Evolutionary conservation across 2,113 vertebrate species (phyloP).

Genomic region (Amblyornis subalaris): DNA sequence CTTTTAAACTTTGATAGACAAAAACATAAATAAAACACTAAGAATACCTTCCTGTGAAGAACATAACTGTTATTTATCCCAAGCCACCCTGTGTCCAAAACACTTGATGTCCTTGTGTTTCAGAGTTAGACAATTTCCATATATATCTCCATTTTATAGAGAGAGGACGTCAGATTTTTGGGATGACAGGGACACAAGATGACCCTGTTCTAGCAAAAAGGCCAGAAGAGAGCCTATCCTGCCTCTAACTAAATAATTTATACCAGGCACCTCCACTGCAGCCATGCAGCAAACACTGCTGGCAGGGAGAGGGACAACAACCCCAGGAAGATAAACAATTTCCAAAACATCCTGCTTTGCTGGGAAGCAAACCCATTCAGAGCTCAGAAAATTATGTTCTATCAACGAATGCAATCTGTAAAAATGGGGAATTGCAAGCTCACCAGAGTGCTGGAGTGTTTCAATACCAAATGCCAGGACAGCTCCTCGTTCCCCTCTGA

Average conservation of each 20-base stretch:
- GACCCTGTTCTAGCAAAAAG: not conserved
- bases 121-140: not conserved
- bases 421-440: not conserved
- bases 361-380: not conserved
- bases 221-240: not conserved
- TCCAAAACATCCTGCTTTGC: not conserved
- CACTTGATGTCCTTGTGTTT: not conserved
- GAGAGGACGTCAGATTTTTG: not conserved
- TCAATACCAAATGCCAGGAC: not conserved
- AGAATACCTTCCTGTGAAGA: not conserved
- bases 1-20: not conserved
- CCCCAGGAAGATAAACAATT: not conserved
- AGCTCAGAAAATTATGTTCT: not conserved
- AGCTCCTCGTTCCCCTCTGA: not conserved
- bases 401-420: not conserved
- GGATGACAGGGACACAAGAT: not conserved
- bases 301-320: not conserved
- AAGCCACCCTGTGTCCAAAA: not conserved
- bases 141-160: not conserved
- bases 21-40: not conserved
- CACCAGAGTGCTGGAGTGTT: fast-evolving
- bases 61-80: not conserved
- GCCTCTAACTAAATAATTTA: not conserved
- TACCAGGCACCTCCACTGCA: not conserved
- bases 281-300: not conserved